These are phyloP conservation scores for Triplophysa bombifrons DNA, from an alignment of 2,797 vertebrate genomes.

Conservation along the genomic window DNA sequence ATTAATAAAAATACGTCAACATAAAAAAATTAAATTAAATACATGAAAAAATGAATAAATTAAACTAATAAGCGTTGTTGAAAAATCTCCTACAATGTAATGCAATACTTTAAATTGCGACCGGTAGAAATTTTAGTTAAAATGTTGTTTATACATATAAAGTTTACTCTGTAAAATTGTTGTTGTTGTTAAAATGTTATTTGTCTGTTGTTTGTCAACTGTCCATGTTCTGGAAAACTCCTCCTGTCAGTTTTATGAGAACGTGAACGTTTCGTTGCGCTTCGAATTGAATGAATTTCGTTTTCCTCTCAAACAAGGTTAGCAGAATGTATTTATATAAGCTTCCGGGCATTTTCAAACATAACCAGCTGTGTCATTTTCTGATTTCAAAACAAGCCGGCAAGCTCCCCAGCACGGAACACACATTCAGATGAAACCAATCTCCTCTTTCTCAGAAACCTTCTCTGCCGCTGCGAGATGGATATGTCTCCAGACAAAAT, in stretches of 20 bases:
- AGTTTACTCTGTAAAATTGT: background rate
- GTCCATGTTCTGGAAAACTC: background rate
- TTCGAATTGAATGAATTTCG: background rate
- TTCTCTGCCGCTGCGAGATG: background rate
- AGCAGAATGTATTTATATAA: background rate
- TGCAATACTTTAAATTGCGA: too few relatives aligned
- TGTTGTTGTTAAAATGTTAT: background rate
- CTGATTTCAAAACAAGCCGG: conserved; percentile 1
- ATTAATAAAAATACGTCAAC: too few relatives aligned
- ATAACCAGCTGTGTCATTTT: conserved; percentile 8
- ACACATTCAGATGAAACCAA: conserved; percentile 9
- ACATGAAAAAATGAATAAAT: too few relatives aligned
- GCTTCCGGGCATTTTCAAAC: background rate
- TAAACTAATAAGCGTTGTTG: too few relatives aligned
- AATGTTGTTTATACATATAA: background rate
- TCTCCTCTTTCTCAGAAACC: conserved; percentile 8
- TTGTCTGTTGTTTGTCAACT: background rate
- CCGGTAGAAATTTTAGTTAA: background rate
- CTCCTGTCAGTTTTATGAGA: background rate
- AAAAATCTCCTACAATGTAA: too few relatives aligned
- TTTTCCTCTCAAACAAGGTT: background rate
- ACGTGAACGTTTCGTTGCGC: background rate
- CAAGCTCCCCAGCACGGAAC: conserved; percentile 3
- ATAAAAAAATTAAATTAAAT: too few relatives aligned
- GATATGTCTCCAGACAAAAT: conserved; percentile 25